Percentiles rank a stretch among this genome's conserved stretches.
phyloP scores from a whole-genome alignment of 1,140 invertebrate species.

The Piezodorus guildinii region DNA sequence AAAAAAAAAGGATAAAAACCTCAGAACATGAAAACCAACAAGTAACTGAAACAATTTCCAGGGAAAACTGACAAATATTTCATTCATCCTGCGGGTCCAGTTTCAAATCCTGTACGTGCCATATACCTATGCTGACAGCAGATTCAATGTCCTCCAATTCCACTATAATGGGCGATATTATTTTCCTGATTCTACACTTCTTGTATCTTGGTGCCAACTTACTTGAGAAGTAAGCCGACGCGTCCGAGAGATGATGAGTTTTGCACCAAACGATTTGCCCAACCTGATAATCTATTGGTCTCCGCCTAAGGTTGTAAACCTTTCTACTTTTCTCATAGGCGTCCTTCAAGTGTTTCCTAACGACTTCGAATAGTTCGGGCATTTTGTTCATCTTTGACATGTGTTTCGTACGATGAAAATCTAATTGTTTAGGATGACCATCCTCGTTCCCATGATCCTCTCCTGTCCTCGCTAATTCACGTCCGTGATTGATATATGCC shows the following conservation, averaged over 20 bases:
- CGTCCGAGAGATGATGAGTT: background rate
- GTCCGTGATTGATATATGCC: slow-evolving; percentile 32
- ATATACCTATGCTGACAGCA: background rate
- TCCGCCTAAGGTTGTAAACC: too few relatives aligned
- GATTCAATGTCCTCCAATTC: background rate
- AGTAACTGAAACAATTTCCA: too few relatives aligned
- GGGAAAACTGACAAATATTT: too few relatives aligned
- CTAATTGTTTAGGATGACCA: background rate
- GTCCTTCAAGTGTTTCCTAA: background rate
- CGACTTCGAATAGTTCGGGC: background rate
- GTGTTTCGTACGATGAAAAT: background rate
- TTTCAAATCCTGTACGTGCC: background rate
- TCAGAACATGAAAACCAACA: too few relatives aligned
- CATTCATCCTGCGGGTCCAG: background rate
- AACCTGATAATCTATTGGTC: too few relatives aligned
- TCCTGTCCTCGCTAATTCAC: slow-evolving; percentile 30
- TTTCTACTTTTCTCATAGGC: background rate
- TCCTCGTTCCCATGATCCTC: background rate
- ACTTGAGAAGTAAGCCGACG: background rate
- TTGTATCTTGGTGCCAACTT: background rate
- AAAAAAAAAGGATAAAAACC: too few relatives aligned
- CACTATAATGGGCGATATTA: background rate
- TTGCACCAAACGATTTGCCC: too few relatives aligned
- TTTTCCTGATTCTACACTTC: background rate
- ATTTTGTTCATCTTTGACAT: background rate